Evolutionary conservation across 2,888 invertebrate genomes (phyloP), one percentile per base, ranked within the genome.

Genomic region (Eupithecia subumbrata): DNA sequence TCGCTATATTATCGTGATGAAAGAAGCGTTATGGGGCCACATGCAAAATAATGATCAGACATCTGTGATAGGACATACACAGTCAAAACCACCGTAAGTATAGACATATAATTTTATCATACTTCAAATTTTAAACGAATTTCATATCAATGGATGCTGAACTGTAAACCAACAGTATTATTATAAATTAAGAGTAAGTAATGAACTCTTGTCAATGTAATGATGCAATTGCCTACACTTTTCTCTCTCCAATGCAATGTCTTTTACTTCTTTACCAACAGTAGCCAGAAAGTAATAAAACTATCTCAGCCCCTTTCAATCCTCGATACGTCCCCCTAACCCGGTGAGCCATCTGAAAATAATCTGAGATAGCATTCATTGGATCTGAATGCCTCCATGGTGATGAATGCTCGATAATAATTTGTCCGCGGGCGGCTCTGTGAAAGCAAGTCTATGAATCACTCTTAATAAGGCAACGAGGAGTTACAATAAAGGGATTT

Each of bases 351-450:
- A 69, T 71, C 82, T 87, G 66, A 90, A 89, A 92, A 91, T 92
- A 91, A 90, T 87, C 90, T 87, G 88, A 87, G 89, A 88, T 87
- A 87, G 84, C 87, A 92, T 93, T 93, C 90, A 92, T 85, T 87
- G 84, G 86, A 88, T 87, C 88, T 89, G 87, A 89, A 91, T 92
- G 86, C 90, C 78, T 75, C 83, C 89, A 89, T 90, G 87, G 90
- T 88, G 92, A 94, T 93, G 94, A 94, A 93, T 93, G 86, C 89
- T 78, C 89, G 89, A 83, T 90, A 91, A 92, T 90, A 89, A 90
- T 89, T 89, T 91, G 90, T 89, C 93, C 91, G 83, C 87, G 76
- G 90, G 90, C 89, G 83, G 84, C 86, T 87, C 83, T 79, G 82
- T 84, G 84, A 86, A 87, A 86, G 79, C 82, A 83, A 11, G 81